Percentiles rank a stretch among this genome's conserved stretches.
Evolutionary conservation across 2,888 invertebrate genomes (phyloP).

Genomic region (Eueremaeus valkanovi): DNA sequence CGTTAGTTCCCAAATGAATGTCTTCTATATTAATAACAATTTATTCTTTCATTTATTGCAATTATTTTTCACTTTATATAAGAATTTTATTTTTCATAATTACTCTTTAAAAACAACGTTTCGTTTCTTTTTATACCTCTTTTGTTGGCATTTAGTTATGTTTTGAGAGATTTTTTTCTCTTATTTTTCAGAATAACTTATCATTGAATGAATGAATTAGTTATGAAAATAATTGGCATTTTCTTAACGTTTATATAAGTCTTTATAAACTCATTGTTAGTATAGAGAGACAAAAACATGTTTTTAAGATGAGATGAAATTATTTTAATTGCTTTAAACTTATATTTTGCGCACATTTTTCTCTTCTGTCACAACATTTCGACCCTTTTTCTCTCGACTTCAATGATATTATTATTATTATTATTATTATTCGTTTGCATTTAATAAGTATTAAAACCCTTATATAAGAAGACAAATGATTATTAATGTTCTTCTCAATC

Average conservation of each 20-base stretch:
- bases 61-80: neutral
- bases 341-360: neutral
- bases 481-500: constrained; percentile 11
- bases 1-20: neutral
- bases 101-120: neutral
- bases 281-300: neutral
- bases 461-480: constrained; percentile 20
- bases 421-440: neutral
- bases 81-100: neutral
- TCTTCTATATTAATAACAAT: neutral
- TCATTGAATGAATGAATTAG: neutral
- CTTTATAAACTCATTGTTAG: neutral
- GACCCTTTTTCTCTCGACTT: neutral
- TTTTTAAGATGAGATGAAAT: neutral
- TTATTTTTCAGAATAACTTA: neutral
- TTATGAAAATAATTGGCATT: constrained; percentile 11
- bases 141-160: neutral
- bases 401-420: neutral
- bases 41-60: neutral
- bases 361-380: constrained; percentile 23
- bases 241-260: neutral
- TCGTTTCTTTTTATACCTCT: neutral
- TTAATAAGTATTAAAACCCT: constrained; percentile 13
- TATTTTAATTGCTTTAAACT: constrained; percentile 17
- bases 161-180: neutral